Evolutionary conservation across 2,113 vertebrate genomes (phyloP).

Genomic region (Oenanthe oenanthe): DNA sequence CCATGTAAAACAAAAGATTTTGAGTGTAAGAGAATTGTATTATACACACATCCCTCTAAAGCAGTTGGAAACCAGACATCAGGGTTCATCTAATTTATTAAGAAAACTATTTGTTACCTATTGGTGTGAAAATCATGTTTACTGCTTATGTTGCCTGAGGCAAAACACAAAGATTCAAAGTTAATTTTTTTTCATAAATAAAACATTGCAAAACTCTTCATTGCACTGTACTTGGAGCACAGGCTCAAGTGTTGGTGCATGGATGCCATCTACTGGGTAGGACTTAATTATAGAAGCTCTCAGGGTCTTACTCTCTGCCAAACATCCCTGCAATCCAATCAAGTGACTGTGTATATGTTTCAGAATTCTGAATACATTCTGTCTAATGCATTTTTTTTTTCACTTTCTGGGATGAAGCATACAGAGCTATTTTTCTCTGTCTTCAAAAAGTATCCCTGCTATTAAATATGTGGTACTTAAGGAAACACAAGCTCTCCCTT

Average conservation of each 20-base stretch:
- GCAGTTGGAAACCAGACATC: slow-evolving; percentile 59
- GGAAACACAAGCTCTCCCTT: not conserved
- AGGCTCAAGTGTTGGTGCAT: not conserved
- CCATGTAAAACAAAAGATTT: slow-evolving; percentile 16
- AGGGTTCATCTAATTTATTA: slow-evolving; percentile 70
- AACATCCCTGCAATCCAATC: not conserved
- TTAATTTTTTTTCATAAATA: slow-evolving; percentile 74
- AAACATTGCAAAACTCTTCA: slow-evolving; percentile 29
- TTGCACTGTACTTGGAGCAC: not conserved
- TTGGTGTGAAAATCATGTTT: slow-evolving; percentile 72
- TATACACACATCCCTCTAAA: slow-evolving; percentile 9
- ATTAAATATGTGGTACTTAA: not conserved
- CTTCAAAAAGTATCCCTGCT: not conserved
- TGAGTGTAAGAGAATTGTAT: slow-evolving; percentile 33
- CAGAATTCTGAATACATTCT: not conserved
- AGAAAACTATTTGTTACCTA: slow-evolving; percentile 73
- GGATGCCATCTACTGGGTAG: slow-evolving; percentile 73
- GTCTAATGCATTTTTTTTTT: not conserved
- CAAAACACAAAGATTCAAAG: slow-evolving; percentile 66
- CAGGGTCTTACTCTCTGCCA: not conserved
- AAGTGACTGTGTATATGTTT: not conserved
- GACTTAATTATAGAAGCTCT: not conserved
- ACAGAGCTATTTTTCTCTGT: slow-evolving; percentile 49
- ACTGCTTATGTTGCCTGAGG: slow-evolving; percentile 60
- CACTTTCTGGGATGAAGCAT: not conserved